Evolutionary conservation across 2,797 vertebrate species (phyloP).

Genomic region (Triplophysa bombifrons): DNA sequence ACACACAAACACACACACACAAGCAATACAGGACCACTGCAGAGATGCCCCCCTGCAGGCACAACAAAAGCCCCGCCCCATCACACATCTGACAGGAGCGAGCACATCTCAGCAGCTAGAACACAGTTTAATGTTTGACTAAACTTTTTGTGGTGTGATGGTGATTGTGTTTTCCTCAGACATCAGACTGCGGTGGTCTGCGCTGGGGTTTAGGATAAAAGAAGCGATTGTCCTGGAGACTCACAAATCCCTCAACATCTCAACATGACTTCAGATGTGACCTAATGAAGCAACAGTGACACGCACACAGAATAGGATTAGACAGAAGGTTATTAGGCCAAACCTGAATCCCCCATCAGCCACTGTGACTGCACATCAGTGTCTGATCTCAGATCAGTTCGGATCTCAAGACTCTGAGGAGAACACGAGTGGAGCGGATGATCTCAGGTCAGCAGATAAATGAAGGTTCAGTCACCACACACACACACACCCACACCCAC

Average conservation of each 20-base stretch:
- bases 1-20: not conserved
- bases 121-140: not conserved
- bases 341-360: constrained; percentile 27
- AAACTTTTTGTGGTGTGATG: not conserved
- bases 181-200: constrained; percentile 10
- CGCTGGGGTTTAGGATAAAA: constrained; percentile 33
- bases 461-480: constrained; percentile 19
- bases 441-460: constrained; percentile 10
- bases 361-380: constrained; percentile 3
- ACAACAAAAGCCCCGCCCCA: constrained; percentile 27
- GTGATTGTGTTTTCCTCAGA: no score
- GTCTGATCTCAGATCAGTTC: constrained; percentile 25
- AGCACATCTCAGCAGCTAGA: not conserved
- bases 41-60: constrained; percentile 50
- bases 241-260: constrained; percentile 53
- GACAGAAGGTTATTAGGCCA: constrained; percentile 53
- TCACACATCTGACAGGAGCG: not conserved
- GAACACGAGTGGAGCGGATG: not conserved
- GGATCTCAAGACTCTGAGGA: not conserved
- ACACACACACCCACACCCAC: not conserved
- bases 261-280: constrained; percentile 57
- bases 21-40: constrained; percentile 67
- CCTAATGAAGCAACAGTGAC: constrained; percentile 59
- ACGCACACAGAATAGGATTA: constrained; percentile 60
- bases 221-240: constrained; percentile 19